These are phyloP conservation scores for Aphidoletes aphidimyza DNA, from an alignment of 2,888 invertebrate genomes.

Conservation along the genomic window DNA sequence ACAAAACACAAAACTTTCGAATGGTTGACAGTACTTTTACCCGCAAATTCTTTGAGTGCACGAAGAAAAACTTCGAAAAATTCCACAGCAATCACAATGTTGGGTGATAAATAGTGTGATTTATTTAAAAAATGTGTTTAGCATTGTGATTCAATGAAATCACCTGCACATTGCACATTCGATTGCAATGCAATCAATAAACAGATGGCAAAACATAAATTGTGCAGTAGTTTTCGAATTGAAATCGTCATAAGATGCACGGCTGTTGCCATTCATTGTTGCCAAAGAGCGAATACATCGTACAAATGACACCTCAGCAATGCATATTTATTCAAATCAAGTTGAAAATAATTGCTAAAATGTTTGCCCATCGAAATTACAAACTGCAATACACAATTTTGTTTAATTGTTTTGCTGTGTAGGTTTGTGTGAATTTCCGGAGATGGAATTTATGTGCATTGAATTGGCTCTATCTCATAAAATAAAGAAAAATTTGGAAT, in stretches of 20 bases:
- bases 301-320: too few species aligned
- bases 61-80: not conserved
- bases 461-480: too few species aligned
- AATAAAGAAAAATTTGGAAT: not conserved
- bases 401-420: too few species aligned
- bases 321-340: too few species aligned
- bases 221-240: not conserved
- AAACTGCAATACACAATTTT: too few species aligned
- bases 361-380: too few species aligned
- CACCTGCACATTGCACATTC: not conserved
- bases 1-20: not conserved
- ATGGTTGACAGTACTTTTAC: too few species aligned
- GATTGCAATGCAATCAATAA: not conserved
- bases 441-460: too few species aligned
- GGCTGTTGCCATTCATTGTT: too few species aligned
- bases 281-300: not conserved
- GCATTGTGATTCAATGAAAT: not conserved
- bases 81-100: slow-evolving; percentile 29
- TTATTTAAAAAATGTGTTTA: not conserved
- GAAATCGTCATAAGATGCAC: too few species aligned
- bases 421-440: too few species aligned
- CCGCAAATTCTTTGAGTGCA: not conserved
- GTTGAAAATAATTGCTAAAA: too few species aligned
- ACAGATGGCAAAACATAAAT: not conserved
- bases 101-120: slow-evolving; percentile 37